Evolutionary conservation across 2,888 invertebrate species (phyloP).

Genomic region (Phalangium opilio): DNA sequence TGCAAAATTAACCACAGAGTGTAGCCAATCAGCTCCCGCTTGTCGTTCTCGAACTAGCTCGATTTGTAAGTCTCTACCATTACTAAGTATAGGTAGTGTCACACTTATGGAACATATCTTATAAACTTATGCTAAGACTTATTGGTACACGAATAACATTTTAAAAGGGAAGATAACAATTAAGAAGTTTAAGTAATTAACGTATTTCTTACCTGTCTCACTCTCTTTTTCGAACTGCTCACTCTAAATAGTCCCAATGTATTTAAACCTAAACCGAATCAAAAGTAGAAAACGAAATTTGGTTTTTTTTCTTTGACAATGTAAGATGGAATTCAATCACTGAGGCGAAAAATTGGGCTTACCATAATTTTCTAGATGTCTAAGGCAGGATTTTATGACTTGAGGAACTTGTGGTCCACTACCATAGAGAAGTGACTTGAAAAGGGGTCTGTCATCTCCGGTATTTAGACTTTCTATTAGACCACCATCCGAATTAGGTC

Average conservation of each 20-base stretch:
- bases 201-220: constrained; percentile 2
- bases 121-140: too few species aligned
- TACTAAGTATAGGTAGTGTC: too few species aligned
- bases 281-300: not conserved
- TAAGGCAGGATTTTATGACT: not conserved
- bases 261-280: not conserved
- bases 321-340: not conserved
- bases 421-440: not conserved
- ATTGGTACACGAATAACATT: too few species aligned
- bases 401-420: not conserved
- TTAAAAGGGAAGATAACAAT: too few species aligned
- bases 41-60: too few species aligned
- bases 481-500: not conserved
- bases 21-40: too few species aligned
- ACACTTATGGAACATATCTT: too few species aligned
- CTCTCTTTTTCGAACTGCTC: constrained; percentile 2
- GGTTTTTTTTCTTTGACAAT: too few species aligned
- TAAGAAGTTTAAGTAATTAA: too few species aligned
- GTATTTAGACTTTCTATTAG: not conserved
- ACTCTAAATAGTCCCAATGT: not conserved
- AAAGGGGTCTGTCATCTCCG: not conserved
- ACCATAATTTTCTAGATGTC: constrained; percentile 2
- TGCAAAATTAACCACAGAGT: too few species aligned
- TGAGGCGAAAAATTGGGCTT: not conserved
- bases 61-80: too few species aligned